Base-by-base conservation (phyloP, 2,888 invertebrate genomes). In the Machimus atricapillus region DNA sequence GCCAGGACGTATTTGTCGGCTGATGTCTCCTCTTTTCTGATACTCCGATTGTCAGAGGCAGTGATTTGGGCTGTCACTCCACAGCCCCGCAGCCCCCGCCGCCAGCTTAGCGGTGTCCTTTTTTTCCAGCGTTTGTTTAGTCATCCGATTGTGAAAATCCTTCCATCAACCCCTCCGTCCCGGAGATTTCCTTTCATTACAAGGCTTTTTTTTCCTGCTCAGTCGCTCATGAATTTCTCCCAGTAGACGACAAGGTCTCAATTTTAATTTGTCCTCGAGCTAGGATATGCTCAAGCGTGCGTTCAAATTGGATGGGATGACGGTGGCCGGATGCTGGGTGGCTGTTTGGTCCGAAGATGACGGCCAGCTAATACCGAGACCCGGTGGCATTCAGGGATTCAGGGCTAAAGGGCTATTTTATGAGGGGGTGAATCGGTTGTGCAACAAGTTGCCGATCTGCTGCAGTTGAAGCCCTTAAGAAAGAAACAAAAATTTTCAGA, bases 41-140 rank as follows among this genome's bases (percentile, higher is more conserved):
- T 87, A 87, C 86, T 88, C 86, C 83, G 88, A 88, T 87, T 88
- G 88, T 88, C 88, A 88, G 87, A 87, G 87, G 87, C 88, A 88
- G 88, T 88, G 88, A 88, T 88, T 88, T 87, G 87, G 88, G 77
- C 78, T 87, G 87, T 86, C 87, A 87, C 37, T 85, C 74, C 27
- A 19, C 40, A 37, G 16, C 19, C 19, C 9, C 81, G 86, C 85
- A 52, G 66, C 43, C n/a, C 27, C 73, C 66, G 52, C 19, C 52
- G 52, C 77, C 43, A 74, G 85, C 85, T 85, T 85, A 79, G 73
- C 86, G 76, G 58, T 87, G 83, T 87, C 86, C 73, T 87, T 87
- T 76, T 58, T 82, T 83, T 79, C 23, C 82, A 81, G 23, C 82
- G 85, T 87, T 87, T 85, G 83, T 88, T 87, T 88, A 85, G 88